Evolutionary conservation across 2,797 vertebrate genomes (phyloP).

Genomic region (Danio kyathit): DNA sequence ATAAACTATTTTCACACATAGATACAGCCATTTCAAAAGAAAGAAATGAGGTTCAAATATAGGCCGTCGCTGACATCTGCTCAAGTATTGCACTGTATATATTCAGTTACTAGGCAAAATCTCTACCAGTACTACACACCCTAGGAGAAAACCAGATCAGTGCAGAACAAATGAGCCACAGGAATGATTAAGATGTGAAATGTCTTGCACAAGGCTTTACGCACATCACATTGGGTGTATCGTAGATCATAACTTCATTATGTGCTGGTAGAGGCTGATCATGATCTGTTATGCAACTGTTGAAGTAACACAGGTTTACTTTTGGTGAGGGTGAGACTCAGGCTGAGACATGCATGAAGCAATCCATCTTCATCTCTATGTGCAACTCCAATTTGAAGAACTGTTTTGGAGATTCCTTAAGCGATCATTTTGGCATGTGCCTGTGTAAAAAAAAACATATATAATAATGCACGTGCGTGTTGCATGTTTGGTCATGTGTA

Average conservation of each 20-base stretch:
- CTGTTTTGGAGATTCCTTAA: background rate
- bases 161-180: background rate
- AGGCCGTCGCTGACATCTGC: slow-evolving; percentile 63
- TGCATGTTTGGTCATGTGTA: too few relatives aligned
- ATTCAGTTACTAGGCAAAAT: slow-evolving; percentile 63
- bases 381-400: background rate
- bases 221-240: slow-evolving; percentile 1
- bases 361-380: background rate
- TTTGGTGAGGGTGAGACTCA: background rate
- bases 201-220: slow-evolving; percentile 12
- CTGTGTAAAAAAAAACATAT: background rate
- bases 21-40: slow-evolving; percentile 55
- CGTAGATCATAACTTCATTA: slow-evolving; percentile 9
- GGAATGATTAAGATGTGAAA: slow-evolving; percentile 12
- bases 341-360: slow-evolving; percentile 11
- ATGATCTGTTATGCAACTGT: slow-evolving; percentile 33
- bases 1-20: slow-evolving; percentile 57
- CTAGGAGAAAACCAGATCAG: background rate
- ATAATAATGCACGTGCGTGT: background rate
- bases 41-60: slow-evolving; percentile 62
- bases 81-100: slow-evolving; percentile 58
- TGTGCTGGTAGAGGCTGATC: slow-evolving; percentile 20
- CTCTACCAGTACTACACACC: slow-evolving; percentile 47
- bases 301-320: slow-evolving; percentile 7
- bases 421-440: background rate